Percentiles rank a stretch among this genome's conserved stretches.
These are phyloP conservation scores for Dryobates pubescens DNA, from an alignment of 2,797 vertebrate genomes.

Conservation along the genomic window DNA sequence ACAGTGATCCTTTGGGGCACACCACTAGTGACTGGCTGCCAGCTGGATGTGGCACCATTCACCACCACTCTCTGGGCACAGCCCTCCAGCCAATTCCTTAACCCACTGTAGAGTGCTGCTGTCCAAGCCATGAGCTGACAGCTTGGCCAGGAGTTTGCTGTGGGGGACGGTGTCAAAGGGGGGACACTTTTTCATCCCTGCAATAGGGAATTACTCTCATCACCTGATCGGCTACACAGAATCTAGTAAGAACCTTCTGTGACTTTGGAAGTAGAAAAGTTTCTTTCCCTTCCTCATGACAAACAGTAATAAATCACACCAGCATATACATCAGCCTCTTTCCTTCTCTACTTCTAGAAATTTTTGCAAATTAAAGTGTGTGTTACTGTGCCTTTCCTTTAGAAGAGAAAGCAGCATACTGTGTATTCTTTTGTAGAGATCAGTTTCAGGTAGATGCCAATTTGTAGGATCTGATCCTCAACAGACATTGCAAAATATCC, in stretches of 20 bases:
- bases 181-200: not conserved
- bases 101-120: too few species aligned
- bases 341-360: not conserved
- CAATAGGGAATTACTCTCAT: not conserved
- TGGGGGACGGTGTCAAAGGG: too few species aligned
- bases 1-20: too few species aligned
- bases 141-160: too few species aligned
- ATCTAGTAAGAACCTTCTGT: not conserved
- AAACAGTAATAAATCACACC: not conserved
- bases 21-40: too few species aligned
- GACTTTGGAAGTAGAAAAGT: not conserved
- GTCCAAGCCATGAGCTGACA: too few species aligned
- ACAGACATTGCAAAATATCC: not conserved
- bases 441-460: not conserved
- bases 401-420: not conserved
- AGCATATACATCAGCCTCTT: not conserved
- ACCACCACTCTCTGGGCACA: too few species aligned
- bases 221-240: not conserved
- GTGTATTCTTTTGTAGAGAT: not conserved
- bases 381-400: not conserved
- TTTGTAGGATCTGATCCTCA: not conserved
- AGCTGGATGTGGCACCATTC: too few species aligned
- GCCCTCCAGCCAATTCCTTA: too few species aligned
- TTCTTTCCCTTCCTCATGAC: not conserved
- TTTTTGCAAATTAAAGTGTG: not conserved